Evolutionary conservation across 2,888 invertebrate species (phyloP), one percentile per base, ranked within the genome.

Genomic region (Leucoptera coffeella): DNA sequence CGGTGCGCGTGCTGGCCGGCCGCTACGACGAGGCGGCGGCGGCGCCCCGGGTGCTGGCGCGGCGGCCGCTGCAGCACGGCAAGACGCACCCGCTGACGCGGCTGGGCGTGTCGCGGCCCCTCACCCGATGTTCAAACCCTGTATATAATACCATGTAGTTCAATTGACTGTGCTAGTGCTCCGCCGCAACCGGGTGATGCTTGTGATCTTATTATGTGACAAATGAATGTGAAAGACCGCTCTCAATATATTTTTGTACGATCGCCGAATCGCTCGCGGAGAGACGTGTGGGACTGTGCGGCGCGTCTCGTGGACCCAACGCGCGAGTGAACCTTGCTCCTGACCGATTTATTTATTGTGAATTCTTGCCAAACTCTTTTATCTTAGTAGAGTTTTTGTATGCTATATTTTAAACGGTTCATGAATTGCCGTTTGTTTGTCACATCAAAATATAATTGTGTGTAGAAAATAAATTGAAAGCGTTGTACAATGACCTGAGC

Each of bases 71-170:
- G 48, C 91, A 92, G 57, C 91, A 89, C 55, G 92, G 92, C 42
- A 89, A 88, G 62, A 90, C 86, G 46, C 92, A 93, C 75, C 92
- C 93, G 38, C 75, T 93, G 48, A 83, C 90, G 45, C 84, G 85
- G 77, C 77, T 93, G 60, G 83, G 82, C 67, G 75, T 83, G 60
- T 80, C 76, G 58, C 81, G 85, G 73, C 80, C 67, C 77, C 82
- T 67, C 52, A 67, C 60, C 56, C 65, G 76, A 65, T 75, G 77
- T 64, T 85, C 84, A 62, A 83, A 86, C 73, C 79, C 84, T 50
- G 85, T 88, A 61, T 89, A 87, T 71, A 89, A 89, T 74, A 89
- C 88, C 50, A 88, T 89, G 89, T 89, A 82, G 82, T 50, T 51
- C 56, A 59, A 56, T 62, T 57, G n/a, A n/a, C n/a, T n/a, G n/a